Base-by-base conservation (phyloP, 1,140 invertebrate species). In the Polypedilum vanderplanki region DNA sequence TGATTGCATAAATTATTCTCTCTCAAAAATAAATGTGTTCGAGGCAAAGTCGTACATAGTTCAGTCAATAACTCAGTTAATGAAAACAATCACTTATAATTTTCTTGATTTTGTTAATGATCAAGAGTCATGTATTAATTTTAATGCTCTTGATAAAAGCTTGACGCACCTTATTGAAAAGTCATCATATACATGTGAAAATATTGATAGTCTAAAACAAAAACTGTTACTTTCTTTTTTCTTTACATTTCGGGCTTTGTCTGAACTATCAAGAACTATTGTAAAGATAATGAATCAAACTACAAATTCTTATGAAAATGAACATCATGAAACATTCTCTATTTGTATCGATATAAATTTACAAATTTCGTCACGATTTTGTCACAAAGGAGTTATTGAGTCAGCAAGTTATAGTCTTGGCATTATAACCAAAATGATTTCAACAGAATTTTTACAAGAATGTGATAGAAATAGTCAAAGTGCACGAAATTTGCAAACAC, bases 321-420 rank as follows among this genome's bases (percentile, higher is more conserved):
- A 70, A 3, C 17, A 70, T 70, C 1, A 8, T 7, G 1, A 1
- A 9, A 18, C 8, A 18, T 1, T 70, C 18, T 18, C 65, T 1
- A 70, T 12, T 4, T 70, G 65, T 20, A 70, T 70, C 15, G 17
- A 70, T 10, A 10, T 70, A 0, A 70, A 70, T 10, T 18, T 70
- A 5, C 65, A 70, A 70, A 70, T 70, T 20, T 10, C 18, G 1
- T 20, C 65, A 70, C n/a, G 65, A 70, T 70, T 70, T 5, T 70
- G 65, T 20, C 65, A 70, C 18, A 70, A 70, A 70, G 65, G 65
- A 18, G 65, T 12, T 70, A 70, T 70, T 70, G 65, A 70, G 8
- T n/a, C 65, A 1, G 15, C 65, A 5, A 70, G 65, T 70, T 2
- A 20, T 5, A 18, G n/a, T 10, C 7, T 70, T 1, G 65, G 65